Evolutionary conservation across 2,113 vertebrate genomes (phyloP).

Genomic region (Apodemus sylvaticus): DNA sequence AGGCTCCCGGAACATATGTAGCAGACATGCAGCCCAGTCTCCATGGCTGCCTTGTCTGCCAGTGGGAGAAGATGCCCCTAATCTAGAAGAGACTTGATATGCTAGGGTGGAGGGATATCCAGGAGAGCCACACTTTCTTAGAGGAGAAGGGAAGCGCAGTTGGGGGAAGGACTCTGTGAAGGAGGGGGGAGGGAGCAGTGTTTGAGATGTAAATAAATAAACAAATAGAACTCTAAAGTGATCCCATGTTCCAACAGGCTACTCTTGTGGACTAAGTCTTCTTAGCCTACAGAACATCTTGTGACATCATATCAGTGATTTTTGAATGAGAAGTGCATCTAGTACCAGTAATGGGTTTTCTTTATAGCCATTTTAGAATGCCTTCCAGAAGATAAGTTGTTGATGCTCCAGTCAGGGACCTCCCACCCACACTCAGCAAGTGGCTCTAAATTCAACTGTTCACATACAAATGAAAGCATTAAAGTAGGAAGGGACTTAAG

Average conservation of each 20-base stretch:
- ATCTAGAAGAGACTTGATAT: too few species aligned
- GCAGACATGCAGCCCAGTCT: too few species aligned
- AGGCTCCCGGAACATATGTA: too few species aligned
- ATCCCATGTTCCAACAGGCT: not conserved
- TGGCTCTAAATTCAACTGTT: not conserved
- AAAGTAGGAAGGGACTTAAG: not conserved
- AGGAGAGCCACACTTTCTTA: too few species aligned
- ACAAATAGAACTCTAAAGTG: too few species aligned
- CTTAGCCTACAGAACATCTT: not conserved
- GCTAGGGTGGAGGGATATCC: too few species aligned
- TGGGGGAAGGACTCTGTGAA: too few species aligned
- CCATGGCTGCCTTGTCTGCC: too few species aligned
- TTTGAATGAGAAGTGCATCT: not conserved
- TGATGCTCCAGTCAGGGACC: not conserved
- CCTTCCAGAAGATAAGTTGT: not conserved
- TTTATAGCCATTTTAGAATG: not conserved
- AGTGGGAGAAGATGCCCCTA: too few species aligned
- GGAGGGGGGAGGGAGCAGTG: too few species aligned
- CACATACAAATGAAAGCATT: not conserved
- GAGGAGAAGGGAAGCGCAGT: too few species aligned
- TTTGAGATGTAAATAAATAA: too few species aligned
- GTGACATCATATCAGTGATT: not conserved
- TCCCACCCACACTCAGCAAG: not conserved
- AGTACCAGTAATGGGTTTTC: not conserved
- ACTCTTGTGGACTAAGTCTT: not conserved